Evolutionary conservation across 2,113 vertebrate species (phyloP).

Genomic region (Ovibos moschatus): DNA sequence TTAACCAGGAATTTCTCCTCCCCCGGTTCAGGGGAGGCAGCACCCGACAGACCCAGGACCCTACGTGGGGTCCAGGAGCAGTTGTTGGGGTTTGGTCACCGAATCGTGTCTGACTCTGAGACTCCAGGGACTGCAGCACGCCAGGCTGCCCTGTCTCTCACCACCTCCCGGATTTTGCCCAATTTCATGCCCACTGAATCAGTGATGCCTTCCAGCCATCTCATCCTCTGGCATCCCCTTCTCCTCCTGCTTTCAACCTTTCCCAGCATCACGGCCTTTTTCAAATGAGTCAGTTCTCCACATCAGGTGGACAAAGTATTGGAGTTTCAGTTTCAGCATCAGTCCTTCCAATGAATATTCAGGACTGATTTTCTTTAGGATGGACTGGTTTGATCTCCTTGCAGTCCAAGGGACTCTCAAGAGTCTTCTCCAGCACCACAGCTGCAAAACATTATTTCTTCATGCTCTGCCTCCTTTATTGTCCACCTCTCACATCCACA

Average conservation of each 20-base stretch:
- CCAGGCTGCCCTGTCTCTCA: neutral
- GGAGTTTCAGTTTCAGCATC: neutral
- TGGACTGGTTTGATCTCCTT: neutral
- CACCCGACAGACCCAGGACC: neutral
- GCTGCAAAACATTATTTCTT: neutral
- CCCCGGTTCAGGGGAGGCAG: rapidly evolving
- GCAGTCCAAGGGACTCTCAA: neutral
- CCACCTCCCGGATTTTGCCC: neutral
- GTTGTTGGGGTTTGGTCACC: neutral
- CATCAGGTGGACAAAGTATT: neutral
- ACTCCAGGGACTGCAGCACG: rapidly evolving
- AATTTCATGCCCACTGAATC: neutral
- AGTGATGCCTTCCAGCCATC: neutral
- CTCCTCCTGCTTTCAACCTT: neutral
- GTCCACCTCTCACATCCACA: neutral
- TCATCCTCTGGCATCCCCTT: neutral
- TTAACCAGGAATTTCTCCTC: neutral
- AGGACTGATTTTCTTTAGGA: neutral
- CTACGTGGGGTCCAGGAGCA: rapidly evolving
- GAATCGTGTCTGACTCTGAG: rapidly evolving
- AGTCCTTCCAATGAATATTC: neutral
- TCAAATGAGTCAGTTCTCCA: neutral
- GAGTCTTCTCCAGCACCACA: neutral
- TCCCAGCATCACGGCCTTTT: neutral
- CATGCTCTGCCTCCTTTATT: neutral